phyloP scores from a whole-genome alignment of 2,113 vertebrate species.

The Carollia perspicillata region DNA sequence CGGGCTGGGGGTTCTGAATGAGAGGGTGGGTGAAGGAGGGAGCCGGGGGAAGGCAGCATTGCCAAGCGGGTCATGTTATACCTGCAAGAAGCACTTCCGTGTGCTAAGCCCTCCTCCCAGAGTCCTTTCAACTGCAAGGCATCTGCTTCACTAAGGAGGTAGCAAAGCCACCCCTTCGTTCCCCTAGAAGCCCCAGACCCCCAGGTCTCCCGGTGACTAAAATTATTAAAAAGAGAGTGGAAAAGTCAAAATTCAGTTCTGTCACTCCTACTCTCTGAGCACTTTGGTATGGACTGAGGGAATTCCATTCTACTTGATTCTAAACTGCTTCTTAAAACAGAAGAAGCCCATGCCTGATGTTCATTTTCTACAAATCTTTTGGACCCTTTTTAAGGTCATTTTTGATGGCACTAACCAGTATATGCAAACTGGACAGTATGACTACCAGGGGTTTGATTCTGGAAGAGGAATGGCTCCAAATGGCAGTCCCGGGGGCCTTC shows the following conservation, averaged over 20 bases:
- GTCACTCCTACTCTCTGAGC: not conserved
- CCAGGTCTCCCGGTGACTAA: not conserved
- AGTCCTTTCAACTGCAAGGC: not conserved
- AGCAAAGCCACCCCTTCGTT: not conserved
- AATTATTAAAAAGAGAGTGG: not conserved
- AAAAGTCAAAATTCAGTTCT: not conserved
- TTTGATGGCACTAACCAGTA: not conserved
- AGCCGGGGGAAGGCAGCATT: rapidly evolving
- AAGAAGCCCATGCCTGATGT: not conserved
- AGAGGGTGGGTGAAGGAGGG: too few species aligned
- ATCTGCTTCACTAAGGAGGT: not conserved
- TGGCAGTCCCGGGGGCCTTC: not conserved
- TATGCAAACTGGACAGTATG: not conserved
- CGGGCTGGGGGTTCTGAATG: rapidly evolving
- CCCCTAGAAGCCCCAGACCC: not conserved
- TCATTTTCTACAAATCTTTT: not conserved
- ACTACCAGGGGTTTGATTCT: not conserved
- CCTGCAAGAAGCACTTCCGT: not conserved
- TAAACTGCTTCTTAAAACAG: not conserved
- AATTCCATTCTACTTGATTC: not conserved
- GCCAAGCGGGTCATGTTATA: not conserved
- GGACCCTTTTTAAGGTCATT: not conserved
- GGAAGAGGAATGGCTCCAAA: not conserved
- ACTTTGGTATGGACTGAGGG: not conserved
- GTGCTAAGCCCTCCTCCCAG: not conserved